A percentile compares a stretch with the other conserved stretches of the same genome.
Conservation (phyloP, 1,140 invertebrate species). For the Brachionus manjavacas region DNA sequence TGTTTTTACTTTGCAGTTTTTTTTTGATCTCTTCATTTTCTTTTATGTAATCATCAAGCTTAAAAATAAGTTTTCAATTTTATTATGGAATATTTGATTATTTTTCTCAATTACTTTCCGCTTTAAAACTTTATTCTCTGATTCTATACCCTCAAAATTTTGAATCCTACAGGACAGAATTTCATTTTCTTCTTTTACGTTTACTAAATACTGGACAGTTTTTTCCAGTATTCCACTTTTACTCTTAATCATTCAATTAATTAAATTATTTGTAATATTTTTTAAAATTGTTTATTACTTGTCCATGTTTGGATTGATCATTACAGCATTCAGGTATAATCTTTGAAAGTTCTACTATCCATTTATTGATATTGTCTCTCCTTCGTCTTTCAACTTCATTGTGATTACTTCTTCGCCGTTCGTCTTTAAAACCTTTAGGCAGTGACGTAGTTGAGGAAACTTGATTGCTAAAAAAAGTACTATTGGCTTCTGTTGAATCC, state of each 20-base stretch:
- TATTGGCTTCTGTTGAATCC: neutral
- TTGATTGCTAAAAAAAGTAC: neutral
- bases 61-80: too few relatives aligned
- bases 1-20: neutral
- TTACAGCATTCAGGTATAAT: constrained; percentile 62
- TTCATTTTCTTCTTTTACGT: neutral
- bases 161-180: neutral
- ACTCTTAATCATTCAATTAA: neutral
- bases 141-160: neutral
- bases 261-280: too few relatives aligned
- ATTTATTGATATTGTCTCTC: constrained; percentile 89
- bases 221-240: constrained; percentile 28
- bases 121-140: neutral
- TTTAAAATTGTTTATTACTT: neutral
- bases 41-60: neutral
- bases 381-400: constrained; percentile 57
- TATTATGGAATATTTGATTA: too few relatives aligned
- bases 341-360: constrained; percentile 84
- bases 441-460: neutral
- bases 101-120: neutral
- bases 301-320: constrained; percentile 46
- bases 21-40: neutral
- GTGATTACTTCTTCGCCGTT: neutral
- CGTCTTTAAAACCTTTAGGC: neutral
- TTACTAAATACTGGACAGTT: constrained; percentile 18